phyloP scores from a whole-genome alignment of 2,113 vertebrate species.

The Astatoreochromis straeleni region DNA sequence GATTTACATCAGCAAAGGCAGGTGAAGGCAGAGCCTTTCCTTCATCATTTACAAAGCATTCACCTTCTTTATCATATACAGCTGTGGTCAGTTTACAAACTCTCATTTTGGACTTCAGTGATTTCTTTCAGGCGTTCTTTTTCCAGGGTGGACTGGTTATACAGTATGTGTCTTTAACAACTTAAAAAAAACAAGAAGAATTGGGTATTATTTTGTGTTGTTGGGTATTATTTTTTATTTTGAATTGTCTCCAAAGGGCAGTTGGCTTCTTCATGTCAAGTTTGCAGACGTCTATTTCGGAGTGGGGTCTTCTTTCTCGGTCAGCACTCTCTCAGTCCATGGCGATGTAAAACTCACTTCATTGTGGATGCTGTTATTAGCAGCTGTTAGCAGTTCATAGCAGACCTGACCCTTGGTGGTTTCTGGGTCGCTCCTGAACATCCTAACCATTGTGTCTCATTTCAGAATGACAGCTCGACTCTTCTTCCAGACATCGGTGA shows the following conservation, averaged over 20 bases:
- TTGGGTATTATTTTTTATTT: neutral
- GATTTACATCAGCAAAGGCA: conserved; percentile 68
- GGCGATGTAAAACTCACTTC: neutral
- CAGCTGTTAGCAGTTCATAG: neutral
- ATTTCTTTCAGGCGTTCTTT: neutral
- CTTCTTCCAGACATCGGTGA: fast-evolving
- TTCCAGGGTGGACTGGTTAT: neutral
- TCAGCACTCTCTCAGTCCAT: fast-evolving
- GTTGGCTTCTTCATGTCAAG: neutral
- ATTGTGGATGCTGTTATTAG: neutral
- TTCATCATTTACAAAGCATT: conserved; percentile 18
- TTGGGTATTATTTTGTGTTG: fast-evolving
- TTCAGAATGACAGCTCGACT: neutral
- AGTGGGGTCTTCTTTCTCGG: fast-evolving
- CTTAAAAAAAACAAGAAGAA: neutral
- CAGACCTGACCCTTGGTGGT: neutral
- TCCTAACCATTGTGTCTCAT: neutral
- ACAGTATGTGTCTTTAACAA: neutral
- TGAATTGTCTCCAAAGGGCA: fast-evolving
- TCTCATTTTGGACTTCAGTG: neutral
- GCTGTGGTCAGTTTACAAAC: neutral
- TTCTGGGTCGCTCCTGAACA: neutral
- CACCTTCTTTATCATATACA: conserved; percentile 7
- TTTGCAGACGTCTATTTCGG: fast-evolving
- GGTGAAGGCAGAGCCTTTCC: conserved; percentile 45